Conservation (phyloP, 2,888 invertebrate species). For the Aproaerema taeniolella region DNA sequence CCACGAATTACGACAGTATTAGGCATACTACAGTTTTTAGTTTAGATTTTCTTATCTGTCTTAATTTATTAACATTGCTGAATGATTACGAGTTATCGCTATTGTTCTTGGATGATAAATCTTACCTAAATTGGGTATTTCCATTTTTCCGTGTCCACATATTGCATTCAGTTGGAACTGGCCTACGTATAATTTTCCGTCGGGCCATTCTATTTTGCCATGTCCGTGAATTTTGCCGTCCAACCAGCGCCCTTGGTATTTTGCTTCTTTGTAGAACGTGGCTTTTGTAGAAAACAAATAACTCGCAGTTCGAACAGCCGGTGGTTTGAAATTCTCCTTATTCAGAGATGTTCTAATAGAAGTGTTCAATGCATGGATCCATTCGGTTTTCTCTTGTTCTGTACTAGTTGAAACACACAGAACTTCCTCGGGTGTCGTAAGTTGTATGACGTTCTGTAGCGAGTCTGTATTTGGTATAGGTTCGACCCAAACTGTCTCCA, state of each 20-base stretch:
- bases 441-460: conserved; percentile 79
- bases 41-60: too few relatives aligned
- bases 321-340: conserved; percentile 81
- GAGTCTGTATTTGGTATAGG: conserved; percentile 81
- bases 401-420: conserved; percentile 81
- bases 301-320: conserved; percentile 82
- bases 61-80: too few relatives aligned
- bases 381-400: conserved; percentile 85
- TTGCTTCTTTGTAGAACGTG: conserved; percentile 84
- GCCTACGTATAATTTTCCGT: conserved; percentile 88
- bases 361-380: conserved; percentile 86
- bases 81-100: too few relatives aligned
- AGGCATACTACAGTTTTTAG: too few relatives aligned
- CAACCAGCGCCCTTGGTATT: conserved; percentile 88
- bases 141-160: conserved; percentile 84
- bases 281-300: conserved; percentile 83
- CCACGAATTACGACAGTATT: too few relatives aligned
- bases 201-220: conserved; percentile 89
- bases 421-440: conserved; percentile 88
- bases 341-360: conserved; percentile 83
- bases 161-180: conserved; percentile 86
- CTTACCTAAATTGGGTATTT: conserved; percentile 77
- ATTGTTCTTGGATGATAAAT: background rate
- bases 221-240: conserved; percentile 90
- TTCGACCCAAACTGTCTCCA: conserved; percentile 89